Base-by-base conservation (phyloP, 1,140 invertebrate genomes). In the Gerris buenoi region DNA sequence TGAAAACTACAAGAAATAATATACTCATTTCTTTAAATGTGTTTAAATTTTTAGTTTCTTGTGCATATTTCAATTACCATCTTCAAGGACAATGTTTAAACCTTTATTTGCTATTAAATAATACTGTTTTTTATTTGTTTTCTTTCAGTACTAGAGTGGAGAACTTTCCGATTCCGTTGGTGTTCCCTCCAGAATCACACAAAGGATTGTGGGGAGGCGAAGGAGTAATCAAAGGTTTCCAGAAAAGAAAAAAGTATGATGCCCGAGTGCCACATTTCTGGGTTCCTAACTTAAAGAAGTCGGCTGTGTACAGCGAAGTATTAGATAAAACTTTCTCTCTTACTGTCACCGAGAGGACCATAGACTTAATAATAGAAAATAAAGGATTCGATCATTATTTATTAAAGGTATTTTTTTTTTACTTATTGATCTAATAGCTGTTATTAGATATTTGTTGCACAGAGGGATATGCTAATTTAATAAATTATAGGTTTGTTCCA, bases 301-400 rank as follows among this genome's bases (percentile, higher is more conserved):
- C 86, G 23, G 86, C 95, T n/a, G 81, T 98, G 0, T 93, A 95
- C 74, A 96, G 91, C 74, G 94, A 97, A 81, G 87, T 99, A 64
- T 79, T 99, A 14, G 85, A 98, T 75, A 87, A 88, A 72, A 85
- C 93, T 75, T 85, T 97, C 72, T 83, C 83, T 23, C 81, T 93
- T 0, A 80, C 84, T 22, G 85, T 96, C 0, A 99, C 97, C 18
- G 77, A 86, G 61, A 79, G 93, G 70, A 86, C 93, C 1, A 77
- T 95, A 27, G 78, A 84, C 72, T 80, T 95, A 63, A 95, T 99
- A 69, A 88, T 97, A 80, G 83, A 94, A 68, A 81, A 89, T 73
- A 89, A 89, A 82, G 96, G 97, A 26, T 90, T 99, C 73, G 97
- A 99, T 81, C 84, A 89, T 77, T 99, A 99, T 80, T 80, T 98